phyloP scores from a whole-genome alignment of 2,888 invertebrate species.

The Andrena bucephala region DNA sequence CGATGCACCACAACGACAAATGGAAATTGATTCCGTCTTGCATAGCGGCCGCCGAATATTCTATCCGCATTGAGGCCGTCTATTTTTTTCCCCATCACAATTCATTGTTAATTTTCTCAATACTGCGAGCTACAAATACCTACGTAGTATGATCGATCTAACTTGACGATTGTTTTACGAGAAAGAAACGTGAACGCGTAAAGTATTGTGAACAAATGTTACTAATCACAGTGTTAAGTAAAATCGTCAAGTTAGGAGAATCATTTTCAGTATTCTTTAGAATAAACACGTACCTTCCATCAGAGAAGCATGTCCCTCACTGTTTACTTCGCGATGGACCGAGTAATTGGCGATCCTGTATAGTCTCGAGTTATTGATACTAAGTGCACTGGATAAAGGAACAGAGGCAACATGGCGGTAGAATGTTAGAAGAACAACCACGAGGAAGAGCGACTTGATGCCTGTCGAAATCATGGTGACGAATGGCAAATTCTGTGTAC shows the following conservation, averaged over 20 bases:
- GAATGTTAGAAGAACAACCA: background rate
- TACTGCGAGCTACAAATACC: background rate
- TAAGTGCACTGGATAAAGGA: background rate
- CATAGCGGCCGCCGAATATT: slow-evolving; percentile 66
- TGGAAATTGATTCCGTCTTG: slow-evolving; percentile 67
- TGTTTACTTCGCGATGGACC: too few species aligned
- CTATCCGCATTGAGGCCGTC: slow-evolving; percentile 15
- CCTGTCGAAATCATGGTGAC: slow-evolving; percentile 26
- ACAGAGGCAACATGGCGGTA: background rate
- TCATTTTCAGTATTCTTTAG: background rate
- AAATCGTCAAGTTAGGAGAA: background rate
- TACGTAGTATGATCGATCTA: background rate
- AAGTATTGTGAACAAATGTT: background rate
- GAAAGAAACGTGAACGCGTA: background rate
- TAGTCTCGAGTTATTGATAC: background rate
- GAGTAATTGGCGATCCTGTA: background rate
- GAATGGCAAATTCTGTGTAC: slow-evolving; percentile 6
- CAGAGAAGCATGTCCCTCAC: background rate
- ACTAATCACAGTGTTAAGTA: background rate
- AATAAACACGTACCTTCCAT: background rate
- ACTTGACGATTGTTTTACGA: background rate
- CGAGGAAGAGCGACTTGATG: background rate
- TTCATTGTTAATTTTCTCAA: background rate
- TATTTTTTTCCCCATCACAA: background rate
- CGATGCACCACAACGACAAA: slow-evolving; percentile 73